Base-by-base conservation (phyloP, 2,797 vertebrate species). In the Alosa sapidissima region DNA sequence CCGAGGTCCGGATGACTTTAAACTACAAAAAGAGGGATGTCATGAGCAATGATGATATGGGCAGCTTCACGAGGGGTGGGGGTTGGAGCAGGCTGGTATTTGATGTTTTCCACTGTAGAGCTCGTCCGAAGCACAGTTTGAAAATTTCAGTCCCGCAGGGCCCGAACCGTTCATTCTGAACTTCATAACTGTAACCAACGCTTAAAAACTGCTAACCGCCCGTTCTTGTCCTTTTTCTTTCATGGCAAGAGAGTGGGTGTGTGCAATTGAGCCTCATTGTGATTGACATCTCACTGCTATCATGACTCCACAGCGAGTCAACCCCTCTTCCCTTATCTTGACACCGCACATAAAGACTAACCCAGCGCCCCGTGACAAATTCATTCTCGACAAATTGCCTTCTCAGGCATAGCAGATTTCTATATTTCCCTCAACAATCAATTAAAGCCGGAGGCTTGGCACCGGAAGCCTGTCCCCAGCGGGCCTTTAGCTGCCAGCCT, bases 401-500 rank as follows among this genome's bases (percentile, higher is more conserved):
- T 87, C 87, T 92, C 88, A 84, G 94, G 88, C 88, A 92, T 90
- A 91, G 92, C 88, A 85, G 75, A 52, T 87, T 89, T 75, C 86
- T 89, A 58, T 87, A 92, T 89, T 92, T 88, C 87, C 88, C 87
- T 90, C 90, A 94, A 91, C 90, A 93, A 95, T 95, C 93, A 96
- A 93, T 95, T 95, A 95, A 87, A 86, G 68, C 81, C 84, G 89
- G 86, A 91, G 90, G 92, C 83, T 89, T 93, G 90, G 90, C 90
- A 65, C n/a, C 36, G 41, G 54, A 24, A 36, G 85, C 86, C 84
- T 2, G 49, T 24, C 85, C 60, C 89, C 89, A 89, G 89, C 89
- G 89, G 86, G 84, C 92, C 91, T 82, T 75, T 75, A 41, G 33
- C 68, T 75, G 68, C 14, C 68, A 75, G 68, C 85, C 87, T 87